phyloP scores from a whole-genome alignment of 2,888 invertebrate genomes.

The Limenitis arthemis region DNA sequence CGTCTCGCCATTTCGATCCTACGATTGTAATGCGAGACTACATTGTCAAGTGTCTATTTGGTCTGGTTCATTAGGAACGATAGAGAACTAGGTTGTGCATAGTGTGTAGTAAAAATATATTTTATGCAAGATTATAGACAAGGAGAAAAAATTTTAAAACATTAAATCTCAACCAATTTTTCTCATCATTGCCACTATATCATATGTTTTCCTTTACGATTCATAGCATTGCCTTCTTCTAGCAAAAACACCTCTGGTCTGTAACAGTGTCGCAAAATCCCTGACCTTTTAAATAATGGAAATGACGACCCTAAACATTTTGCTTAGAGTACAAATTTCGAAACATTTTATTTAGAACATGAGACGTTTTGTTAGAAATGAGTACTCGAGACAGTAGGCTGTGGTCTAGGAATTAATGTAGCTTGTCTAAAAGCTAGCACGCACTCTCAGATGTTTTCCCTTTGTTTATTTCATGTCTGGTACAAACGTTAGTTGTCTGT shows the following conservation, averaged over 20 bases:
- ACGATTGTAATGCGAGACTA: constrained; percentile 25
- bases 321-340: not conserved
- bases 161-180: constrained; percentile 17
- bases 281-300: not conserved
- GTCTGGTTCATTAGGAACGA: constrained; percentile 1
- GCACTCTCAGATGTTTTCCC: constrained; percentile 45
- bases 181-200: constrained; percentile 32
- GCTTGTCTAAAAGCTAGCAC: constrained; percentile 56
- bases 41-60: constrained; percentile 13
- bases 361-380: constrained; percentile 22
- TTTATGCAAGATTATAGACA: no score
- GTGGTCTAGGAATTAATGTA: constrained; percentile 65
- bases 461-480: constrained; percentile 39
- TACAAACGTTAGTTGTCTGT: not conserved
- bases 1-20: constrained; percentile 61
- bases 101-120: no score
- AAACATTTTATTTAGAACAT: not conserved
- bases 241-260: constrained; percentile 16
- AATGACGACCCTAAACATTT: constrained; percentile 2
- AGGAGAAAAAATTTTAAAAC: not conserved
- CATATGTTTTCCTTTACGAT: constrained; percentile 22
- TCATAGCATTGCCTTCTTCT: constrained; percentile 17
- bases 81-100: constrained; percentile 1
- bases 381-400: constrained; percentile 59
- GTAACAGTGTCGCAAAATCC: constrained; percentile 15